A percentile compares a stretch with the other conserved stretches of the same genome.
phyloP scores from a whole-genome alignment of 37 sponge, comb jelly and placozoan genomes.

The Aplysina aerophoba region DNA sequence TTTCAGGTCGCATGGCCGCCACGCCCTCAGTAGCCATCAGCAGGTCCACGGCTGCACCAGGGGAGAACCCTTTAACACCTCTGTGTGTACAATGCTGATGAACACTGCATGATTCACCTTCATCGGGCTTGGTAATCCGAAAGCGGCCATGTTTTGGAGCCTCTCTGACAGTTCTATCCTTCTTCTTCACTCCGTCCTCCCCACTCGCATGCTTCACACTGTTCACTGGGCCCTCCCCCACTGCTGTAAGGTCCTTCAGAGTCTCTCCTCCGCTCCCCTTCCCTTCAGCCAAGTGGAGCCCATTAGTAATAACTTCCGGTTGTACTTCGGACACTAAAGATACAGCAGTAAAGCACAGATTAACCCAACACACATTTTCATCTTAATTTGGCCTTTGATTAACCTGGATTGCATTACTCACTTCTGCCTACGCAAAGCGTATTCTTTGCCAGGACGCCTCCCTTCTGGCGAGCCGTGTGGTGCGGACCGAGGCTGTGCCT shows the following conservation, averaged over 20 bases:
- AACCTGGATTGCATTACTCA: no score
- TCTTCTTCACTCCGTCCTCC: neutral
- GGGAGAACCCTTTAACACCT: no score
- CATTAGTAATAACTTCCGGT: neutral
- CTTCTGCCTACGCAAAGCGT: no score
- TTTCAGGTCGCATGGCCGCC: neutral
- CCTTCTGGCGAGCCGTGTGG: no score
- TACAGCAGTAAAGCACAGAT: no score
- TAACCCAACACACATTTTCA: no score
- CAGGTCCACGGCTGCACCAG: constrained; percentile 2
- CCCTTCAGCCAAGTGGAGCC: neutral
- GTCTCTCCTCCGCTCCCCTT: neutral
- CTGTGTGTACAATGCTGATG: neutral
- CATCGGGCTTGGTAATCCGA: constrained; percentile 2
- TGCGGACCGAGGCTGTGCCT: no score
- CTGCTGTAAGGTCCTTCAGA: neutral
- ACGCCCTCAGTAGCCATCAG: constrained; percentile 6
- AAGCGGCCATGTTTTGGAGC: constrained; percentile 22
- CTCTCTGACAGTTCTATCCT: neutral
- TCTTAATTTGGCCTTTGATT: no score
- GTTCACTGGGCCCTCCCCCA: neutral
- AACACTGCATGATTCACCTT: neutral
- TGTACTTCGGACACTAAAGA: neutral
- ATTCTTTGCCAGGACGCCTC: no score
- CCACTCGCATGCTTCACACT: neutral